Percentiles rank a stretch among this genome's conserved stretches.
Evolutionary conservation across 2,888 invertebrate species (phyloP).

Genomic region (Agrotis segetum): DNA sequence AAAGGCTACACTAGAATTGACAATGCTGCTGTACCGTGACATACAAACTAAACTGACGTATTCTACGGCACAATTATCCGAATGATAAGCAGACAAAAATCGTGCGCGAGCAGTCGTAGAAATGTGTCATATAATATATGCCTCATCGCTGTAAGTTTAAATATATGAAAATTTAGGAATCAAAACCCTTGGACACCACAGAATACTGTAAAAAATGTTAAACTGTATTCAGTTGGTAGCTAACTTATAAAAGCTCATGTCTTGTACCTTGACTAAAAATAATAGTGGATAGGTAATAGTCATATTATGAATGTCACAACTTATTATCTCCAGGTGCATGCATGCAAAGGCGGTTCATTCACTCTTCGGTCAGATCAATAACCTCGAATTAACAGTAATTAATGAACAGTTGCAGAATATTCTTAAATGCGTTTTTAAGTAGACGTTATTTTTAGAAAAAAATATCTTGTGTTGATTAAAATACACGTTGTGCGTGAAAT

Average conservation of each 20-base stretch:
- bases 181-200: too few species aligned
- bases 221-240: too few species aligned
- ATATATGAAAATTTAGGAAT: too few species aligned
- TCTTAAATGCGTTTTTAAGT: background rate
- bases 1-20: too few species aligned
- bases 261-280: slow-evolving; percentile 14
- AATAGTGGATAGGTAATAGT: background rate
- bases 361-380: slow-evolving; percentile 18
- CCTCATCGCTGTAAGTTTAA: too few species aligned
- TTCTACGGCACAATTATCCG: background rate
- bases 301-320: slow-evolving; percentile 11
- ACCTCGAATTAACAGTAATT: background rate
- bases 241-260: background rate
- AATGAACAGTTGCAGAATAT: background rate
- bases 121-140: too few species aligned
- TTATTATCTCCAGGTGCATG: slow-evolving; percentile 50
- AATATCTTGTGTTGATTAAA: too few species aligned
- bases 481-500: too few species aligned
- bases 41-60: background rate
- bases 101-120: background rate
- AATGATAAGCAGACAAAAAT: background rate
- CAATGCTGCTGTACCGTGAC: background rate
- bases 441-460: background rate
- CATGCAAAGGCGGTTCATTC: background rate
- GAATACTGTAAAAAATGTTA: too few species aligned